Evolutionary conservation across 1,140 invertebrate species (phyloP), one percentile per base, ranked within the genome.

Genomic region (Plectrocnemia conspersa): DNA sequence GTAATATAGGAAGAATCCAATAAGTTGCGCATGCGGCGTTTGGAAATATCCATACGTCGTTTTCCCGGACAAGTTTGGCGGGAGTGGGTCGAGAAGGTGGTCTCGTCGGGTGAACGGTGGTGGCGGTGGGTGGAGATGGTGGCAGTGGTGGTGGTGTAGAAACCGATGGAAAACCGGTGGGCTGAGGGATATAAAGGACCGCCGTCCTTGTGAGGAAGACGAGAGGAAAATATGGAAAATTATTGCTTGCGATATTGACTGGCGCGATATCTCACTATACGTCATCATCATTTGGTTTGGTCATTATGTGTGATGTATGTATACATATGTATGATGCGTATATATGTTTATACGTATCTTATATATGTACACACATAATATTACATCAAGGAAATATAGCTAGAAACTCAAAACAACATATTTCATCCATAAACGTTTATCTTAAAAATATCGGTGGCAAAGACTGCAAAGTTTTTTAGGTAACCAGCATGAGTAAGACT

Each of bases 161-260:
- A n/a, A n/a, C n/a, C n/a, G n/a, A n/a, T n/a, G n/a, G n/a, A n/a
- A n/a, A n/a, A n/a, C n/a, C n/a, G 46, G 13, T 32, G 33, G 6
- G 2, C 19, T 24, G 15, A 32, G 22, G 47, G 47, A 50, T 50
- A 50, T 38, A 50, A 38, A 50, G 47, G 47, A 50, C 47, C 46
- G 46, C 46, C 47, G 47, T 50, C 42, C 52, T 44, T 45, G 32
- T 16, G 32, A 32, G 42, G 40, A 45, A 54, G 29, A 44, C 19
- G 38, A 44, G 38, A 54, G 25, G 52, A 44, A 45, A 45, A 54
- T 45, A 54, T 54, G 41, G 52, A 54, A 54, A 54, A 54, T 54
- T 44, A 54, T 54, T 45, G 52, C 52, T 54, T 44, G 42, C 38
- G 52, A 54, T 54, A 54, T 54, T 54, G 52, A 54, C 52, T 44